A percentile compares a stretch with the other conserved stretches of the same genome.
phyloP scores from a whole-genome alignment of 2,888 invertebrate species.

The Parnassius glacialis region DNA sequence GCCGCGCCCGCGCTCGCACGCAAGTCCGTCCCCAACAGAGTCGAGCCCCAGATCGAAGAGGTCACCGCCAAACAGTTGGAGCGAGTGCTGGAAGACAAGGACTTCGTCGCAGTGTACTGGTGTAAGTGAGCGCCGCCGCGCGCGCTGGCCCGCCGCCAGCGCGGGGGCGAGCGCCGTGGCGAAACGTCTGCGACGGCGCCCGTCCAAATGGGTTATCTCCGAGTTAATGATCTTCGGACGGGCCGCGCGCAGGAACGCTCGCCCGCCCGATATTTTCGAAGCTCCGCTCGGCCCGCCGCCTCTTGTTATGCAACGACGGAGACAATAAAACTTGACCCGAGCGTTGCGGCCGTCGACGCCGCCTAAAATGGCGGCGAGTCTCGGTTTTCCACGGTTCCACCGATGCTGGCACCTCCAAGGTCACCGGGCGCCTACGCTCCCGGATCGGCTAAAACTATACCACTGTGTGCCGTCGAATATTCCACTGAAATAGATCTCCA shows the following conservation, averaged over 20 bases:
- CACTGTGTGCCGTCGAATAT: conserved; percentile 60
- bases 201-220: conserved; percentile 70
- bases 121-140: conserved; percentile 87
- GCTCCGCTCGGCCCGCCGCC: conserved; percentile 47
- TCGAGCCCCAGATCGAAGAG: conserved; percentile 93
- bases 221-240: conserved; percentile 72
- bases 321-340: conserved; percentile 78
- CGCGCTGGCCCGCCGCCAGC: conserved; percentile 46
- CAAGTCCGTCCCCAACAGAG: conserved; percentile 68
- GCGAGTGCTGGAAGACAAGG: conserved; percentile 93
- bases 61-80: conserved; percentile 96
- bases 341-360: conserved; percentile 62
- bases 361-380: conserved; percentile 78
- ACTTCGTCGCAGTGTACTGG: conserved; percentile 97
- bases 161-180: conserved; percentile 57
- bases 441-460: conserved; percentile 65
- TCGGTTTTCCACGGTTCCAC: conserved; percentile 70
- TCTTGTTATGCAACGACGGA: conserved; percentile 66
- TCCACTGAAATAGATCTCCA: conserved; percentile 70
- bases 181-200: conserved; percentile 60
- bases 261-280: conserved; percentile 61
- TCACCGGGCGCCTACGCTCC: conserved; percentile 75
- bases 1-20: conserved; percentile 56
- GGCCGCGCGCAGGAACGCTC: conserved; percentile 43
- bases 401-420: conserved; percentile 66